Conservation (phyloP, 1,140 invertebrate species). For the Bombus terrestris region DNA sequence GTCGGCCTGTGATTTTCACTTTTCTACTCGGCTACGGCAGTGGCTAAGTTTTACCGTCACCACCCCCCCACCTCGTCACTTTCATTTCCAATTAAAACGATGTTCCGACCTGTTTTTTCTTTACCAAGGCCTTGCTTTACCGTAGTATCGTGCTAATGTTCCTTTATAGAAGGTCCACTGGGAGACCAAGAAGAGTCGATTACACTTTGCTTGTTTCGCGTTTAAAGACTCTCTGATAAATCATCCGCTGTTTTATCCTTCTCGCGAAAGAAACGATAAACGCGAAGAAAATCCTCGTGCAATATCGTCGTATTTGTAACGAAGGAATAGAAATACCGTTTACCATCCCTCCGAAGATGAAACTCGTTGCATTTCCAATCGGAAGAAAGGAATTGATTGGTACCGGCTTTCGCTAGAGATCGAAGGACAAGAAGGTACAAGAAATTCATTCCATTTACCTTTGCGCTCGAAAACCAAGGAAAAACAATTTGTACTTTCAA, state of each 20-base stretch:
- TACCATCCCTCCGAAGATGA: not conserved
- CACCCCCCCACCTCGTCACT: not conserved
- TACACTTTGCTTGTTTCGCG: not conserved
- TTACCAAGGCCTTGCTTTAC: not conserved
- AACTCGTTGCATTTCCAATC: not conserved
- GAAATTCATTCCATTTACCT: not conserved
- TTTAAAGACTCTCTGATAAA: constrained; percentile 2
- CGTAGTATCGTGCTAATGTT: constrained; percentile 7
- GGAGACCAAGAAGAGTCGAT: constrained; percentile 23
- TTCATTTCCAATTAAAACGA: constrained; percentile 65
- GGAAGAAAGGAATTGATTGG: not conserved
- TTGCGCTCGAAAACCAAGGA: not conserved
- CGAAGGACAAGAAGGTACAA: not conserved
- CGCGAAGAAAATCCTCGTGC: not conserved
- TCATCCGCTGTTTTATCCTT: not conserved
- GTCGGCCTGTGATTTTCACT: constrained; percentile 57
- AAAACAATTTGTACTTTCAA: constrained; percentile 16
- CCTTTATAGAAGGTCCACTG: constrained; percentile 6
- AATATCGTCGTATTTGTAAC: not conserved
- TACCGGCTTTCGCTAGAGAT: not conserved
- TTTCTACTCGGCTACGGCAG: not conserved
- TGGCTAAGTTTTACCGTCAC: constrained; percentile 47
- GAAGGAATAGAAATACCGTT: not conserved
- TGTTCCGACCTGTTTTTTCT: constrained; percentile 12
- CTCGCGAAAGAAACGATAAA: not conserved